phyloP scores from a whole-genome alignment of 1,140 invertebrate species.

The Ladona fulva region DNA sequence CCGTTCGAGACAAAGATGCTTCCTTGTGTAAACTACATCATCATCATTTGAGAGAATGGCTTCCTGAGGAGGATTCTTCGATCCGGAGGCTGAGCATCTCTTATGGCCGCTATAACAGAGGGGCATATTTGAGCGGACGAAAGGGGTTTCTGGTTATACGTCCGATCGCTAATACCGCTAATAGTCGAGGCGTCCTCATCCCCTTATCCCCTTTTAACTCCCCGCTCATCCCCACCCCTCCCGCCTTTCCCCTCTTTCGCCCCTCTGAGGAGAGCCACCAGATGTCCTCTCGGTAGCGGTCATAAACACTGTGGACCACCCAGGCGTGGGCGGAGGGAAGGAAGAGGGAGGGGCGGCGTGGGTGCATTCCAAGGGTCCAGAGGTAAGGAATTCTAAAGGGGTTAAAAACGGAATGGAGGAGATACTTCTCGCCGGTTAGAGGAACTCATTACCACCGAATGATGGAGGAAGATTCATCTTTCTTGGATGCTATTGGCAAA shows the following conservation, averaged over 20 bases:
- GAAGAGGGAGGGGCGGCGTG: not conserved
- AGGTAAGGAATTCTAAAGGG: not conserved
- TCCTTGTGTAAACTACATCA: not conserved
- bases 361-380: not conserved
- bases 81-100: not conserved
- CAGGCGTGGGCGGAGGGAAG: not conserved
- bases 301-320: conserved; percentile 3
- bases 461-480: no score
- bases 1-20: not conserved
- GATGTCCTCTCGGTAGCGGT: not conserved
- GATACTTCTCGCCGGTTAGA: no score
- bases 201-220: not conserved
- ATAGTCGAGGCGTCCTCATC: not conserved
- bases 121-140: not conserved
- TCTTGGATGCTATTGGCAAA: no score
- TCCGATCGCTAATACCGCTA: not conserved
- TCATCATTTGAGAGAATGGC: not conserved
- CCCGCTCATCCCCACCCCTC: not conserved
- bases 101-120: not conserved
- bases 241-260: not conserved
- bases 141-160: not conserved
- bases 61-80: conserved; percentile 3
- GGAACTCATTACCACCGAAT: no score
- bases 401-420: not conserved
- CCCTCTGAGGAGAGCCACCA: not conserved